Conservation (phyloP, 1,140 invertebrate species). For the Drosophila quadrilineata region DNA sequence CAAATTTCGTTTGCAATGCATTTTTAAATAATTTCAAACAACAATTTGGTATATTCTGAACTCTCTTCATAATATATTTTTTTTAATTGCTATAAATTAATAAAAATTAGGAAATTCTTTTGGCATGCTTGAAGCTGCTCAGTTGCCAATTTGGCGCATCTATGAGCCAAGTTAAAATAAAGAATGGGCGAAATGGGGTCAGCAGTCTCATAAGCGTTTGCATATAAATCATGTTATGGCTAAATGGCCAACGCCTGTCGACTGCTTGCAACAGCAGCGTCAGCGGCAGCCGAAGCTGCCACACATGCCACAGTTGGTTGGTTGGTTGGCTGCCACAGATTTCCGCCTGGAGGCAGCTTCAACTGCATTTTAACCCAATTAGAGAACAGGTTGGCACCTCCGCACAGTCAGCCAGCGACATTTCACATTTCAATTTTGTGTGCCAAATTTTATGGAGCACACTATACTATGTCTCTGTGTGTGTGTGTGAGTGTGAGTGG, state of each 20-base stretch:
- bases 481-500: not conserved
- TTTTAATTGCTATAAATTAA: too few relatives aligned
- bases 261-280: not conserved
- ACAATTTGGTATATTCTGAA: too few relatives aligned
- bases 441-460: conserved; percentile 62
- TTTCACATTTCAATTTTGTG: conserved; percentile 61
- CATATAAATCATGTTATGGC: conserved; percentile 58
- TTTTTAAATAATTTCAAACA: not conserved
- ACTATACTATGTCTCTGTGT: conserved; percentile 4
- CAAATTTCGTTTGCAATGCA: too few relatives aligned
- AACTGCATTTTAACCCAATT: conserved; percentile 75
- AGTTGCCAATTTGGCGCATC: conserved; percentile 23
- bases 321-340: too few relatives aligned
- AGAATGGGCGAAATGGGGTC: conserved; percentile 41
- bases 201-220: conserved; percentile 48
- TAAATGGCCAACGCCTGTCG: conserved; percentile 64
- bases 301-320: conserved; percentile 15
- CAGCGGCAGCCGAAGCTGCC: conserved; percentile 7
- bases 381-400: conserved; percentile 73
- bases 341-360: conserved; percentile 55
- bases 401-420: conserved; percentile 29
- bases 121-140: too few relatives aligned
- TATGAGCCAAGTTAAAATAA: too few relatives aligned
- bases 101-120: too few relatives aligned
- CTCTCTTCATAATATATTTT: too few relatives aligned